Conservation (phyloP, 2,113 vertebrate genomes). For the Boulengeromyrus knoepffleri region DNA sequence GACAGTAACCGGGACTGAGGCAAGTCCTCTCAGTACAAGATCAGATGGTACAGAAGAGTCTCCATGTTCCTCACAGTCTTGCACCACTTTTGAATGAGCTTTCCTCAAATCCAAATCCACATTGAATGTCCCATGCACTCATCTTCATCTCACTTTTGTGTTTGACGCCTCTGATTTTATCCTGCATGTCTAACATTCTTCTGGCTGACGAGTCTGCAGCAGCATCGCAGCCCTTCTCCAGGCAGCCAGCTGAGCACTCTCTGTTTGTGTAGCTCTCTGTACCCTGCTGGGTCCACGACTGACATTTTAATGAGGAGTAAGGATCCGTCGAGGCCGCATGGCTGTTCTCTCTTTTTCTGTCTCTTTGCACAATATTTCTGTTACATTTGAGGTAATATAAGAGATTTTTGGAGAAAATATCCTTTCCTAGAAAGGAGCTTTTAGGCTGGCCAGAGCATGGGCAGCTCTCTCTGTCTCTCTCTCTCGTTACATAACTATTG, state of each 20-base stretch:
- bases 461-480: background rate
- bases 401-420: background rate
- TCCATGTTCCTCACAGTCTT: background rate
- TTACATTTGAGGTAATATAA: background rate
- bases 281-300: background rate
- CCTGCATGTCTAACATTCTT: background rate
- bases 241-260: background rate
- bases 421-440: background rate
- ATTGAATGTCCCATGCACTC: background rate
- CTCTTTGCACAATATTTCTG: background rate
- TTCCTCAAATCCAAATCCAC: background rate
- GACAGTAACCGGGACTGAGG: background rate
- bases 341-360: background rate
- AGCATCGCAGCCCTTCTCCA: background rate
- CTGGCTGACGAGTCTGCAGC: background rate
- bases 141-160: background rate
- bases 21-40: background rate
- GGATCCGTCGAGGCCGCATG: background rate
- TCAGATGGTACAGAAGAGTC: background rate
- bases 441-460: background rate
- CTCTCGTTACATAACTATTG: background rate
- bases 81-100: background rate
- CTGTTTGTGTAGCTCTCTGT: background rate
- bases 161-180: background rate
- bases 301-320: background rate